phyloP scores from a whole-genome alignment of 2,797 vertebrate species.

The Borostomias antarcticus region DNA sequence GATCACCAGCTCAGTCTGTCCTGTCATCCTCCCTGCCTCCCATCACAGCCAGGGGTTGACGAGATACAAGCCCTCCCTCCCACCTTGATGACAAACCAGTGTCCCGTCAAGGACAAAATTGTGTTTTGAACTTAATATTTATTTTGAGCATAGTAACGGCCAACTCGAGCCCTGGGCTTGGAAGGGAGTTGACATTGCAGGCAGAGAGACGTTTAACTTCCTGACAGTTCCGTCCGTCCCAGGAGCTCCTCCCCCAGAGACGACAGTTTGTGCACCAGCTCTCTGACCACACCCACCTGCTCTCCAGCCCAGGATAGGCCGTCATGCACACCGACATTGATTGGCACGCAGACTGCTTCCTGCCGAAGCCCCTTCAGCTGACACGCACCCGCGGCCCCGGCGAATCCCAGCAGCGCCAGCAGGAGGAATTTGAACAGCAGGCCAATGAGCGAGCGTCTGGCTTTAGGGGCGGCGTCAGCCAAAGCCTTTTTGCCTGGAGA shows the following conservation, averaged over 20 bases:
- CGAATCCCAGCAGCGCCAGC: slow-evolving; percentile 75
- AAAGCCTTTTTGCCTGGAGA: slow-evolving; percentile 70
- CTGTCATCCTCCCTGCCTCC: slow-evolving; percentile 38
- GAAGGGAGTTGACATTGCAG: slow-evolving; percentile 4
- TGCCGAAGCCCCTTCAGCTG: slow-evolving; percentile 81
- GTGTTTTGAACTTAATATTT: background rate
- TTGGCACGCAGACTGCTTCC: slow-evolving; percentile 78
- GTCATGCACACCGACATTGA: slow-evolving; percentile 81
- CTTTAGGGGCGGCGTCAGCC: slow-evolving; percentile 62
- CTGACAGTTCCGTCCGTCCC: slow-evolving; percentile 65
- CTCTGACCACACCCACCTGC: slow-evolving; percentile 78
- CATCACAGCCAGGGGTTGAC: slow-evolving; percentile 36
- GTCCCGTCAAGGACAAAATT: slow-evolving; percentile 24
- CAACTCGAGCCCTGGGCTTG: slow-evolving; percentile 37
- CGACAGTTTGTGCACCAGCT: slow-evolving; percentile 83
- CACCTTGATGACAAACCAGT: slow-evolving; percentile 43
- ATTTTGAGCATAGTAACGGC: background rate
- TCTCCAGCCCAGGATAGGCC: slow-evolving; percentile 78
- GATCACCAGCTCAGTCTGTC: no score
- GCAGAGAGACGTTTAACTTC: slow-evolving; percentile 50
- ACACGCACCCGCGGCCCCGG: slow-evolving; percentile 74
- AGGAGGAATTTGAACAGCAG: slow-evolving; percentile 82
- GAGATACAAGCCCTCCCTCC: slow-evolving; percentile 31
- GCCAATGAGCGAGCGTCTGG: slow-evolving; percentile 70
- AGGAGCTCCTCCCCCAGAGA: slow-evolving; percentile 59